Evolutionary conservation across 2,888 invertebrate species (phyloP).

Genomic region (Drosophila imparisetae): DNA sequence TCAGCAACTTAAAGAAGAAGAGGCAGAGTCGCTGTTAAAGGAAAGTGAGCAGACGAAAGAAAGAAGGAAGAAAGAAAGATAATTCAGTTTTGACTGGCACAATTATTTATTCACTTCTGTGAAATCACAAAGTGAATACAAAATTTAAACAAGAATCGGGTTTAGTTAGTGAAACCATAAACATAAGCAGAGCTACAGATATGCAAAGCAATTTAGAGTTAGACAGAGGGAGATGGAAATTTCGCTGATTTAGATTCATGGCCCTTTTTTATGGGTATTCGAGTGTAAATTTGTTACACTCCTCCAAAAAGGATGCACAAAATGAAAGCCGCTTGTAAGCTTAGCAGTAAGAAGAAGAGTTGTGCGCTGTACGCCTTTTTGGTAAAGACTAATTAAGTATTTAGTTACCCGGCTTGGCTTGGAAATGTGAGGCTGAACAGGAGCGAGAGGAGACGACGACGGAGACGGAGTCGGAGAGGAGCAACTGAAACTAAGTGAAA

Average conservation of each 20-base stretch:
- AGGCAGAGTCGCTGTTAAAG: no score
- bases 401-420: slow-evolving; percentile 68
- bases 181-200: neutral
- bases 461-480: neutral
- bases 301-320: slow-evolving; percentile 45
- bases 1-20: no score
- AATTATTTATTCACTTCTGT: neutral
- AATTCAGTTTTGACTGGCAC: no score
- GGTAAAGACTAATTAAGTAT: slow-evolving; percentile 75
- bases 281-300: neutral
- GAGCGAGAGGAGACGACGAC: no score
- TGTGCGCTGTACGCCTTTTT: slow-evolving; percentile 41
- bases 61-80: no score
- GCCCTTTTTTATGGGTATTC: slow-evolving; percentile 2
- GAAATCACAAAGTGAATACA: neutral
- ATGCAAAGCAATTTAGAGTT: neutral
- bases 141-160: neutral
- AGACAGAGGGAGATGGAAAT: neutral
- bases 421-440: slow-evolving; percentile 31
- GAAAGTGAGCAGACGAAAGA: no score
- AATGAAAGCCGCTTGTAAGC: slow-evolving; percentile 58
- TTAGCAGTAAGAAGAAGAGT: slow-evolving; percentile 31
- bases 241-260: neutral
- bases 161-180: neutral
- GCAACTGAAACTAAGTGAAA: slow-evolving; percentile 62